phyloP scores from a whole-genome alignment of 1,140 invertebrate species.

The Ceratina calcarata region DNA sequence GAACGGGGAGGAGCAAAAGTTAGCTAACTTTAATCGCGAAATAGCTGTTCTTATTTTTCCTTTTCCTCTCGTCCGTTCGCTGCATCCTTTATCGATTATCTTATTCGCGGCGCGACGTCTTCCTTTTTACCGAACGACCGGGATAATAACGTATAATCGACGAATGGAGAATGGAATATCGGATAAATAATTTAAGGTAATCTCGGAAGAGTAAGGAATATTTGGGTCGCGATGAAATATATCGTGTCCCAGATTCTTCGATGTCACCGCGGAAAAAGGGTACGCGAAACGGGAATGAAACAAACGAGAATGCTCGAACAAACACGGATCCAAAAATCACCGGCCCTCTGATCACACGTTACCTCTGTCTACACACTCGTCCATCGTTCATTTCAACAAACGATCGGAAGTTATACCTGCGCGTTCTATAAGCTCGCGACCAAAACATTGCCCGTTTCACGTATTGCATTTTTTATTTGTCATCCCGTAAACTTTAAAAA shows the following conservation, averaged over 20 bases:
- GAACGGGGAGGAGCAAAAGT: background rate
- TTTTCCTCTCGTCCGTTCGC: background rate
- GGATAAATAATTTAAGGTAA: background rate
- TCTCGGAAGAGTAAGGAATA: too few species aligned
- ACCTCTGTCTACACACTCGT: background rate
- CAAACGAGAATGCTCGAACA: background rate
- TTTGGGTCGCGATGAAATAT: too few species aligned
- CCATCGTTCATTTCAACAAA: background rate
- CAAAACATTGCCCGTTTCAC: background rate
- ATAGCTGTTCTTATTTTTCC: background rate
- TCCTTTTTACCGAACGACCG: background rate
- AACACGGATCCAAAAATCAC: background rate
- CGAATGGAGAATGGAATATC: background rate
- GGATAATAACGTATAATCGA: slow-evolving; percentile 2
- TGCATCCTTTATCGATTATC: background rate
- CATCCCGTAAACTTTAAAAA: too few species aligned
- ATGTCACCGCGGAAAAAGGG: background rate
- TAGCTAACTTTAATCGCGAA: background rate
- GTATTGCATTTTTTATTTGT: background rate
- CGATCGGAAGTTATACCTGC: background rate
- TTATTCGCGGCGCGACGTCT: too few species aligned
- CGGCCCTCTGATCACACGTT: background rate
- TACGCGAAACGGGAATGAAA: background rate
- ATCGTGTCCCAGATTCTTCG: too few species aligned
- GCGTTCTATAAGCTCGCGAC: background rate